Conservation (phyloP, 2,888 invertebrate species). For the Junonia oenone region DNA sequence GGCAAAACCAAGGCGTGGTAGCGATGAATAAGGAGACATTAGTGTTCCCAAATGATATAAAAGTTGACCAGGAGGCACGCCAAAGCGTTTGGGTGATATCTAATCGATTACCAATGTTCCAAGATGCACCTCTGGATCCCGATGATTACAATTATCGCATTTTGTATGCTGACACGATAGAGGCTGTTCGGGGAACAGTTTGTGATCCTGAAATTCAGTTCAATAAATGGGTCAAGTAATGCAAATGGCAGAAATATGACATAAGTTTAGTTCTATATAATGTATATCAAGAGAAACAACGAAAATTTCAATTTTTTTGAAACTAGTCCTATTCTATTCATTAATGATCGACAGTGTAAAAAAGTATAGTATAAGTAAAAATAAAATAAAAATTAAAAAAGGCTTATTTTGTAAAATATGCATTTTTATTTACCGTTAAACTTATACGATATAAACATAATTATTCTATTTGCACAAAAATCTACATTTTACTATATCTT, state of each 20-base stretch:
- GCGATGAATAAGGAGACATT: conserved; percentile 82
- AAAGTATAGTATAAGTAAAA: not conserved
- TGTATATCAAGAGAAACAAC: not conserved
- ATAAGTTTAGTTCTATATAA: not conserved
- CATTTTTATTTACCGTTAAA: too few species aligned
- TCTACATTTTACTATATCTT: too few species aligned
- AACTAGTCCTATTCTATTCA: conserved; percentile 26
- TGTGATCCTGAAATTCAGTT: conserved; percentile 81
- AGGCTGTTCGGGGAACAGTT: conserved; percentile 82
- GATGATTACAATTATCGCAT: conserved; percentile 87
- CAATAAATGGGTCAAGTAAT: not conserved
- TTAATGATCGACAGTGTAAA: conserved; percentile 9
- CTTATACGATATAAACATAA: too few species aligned
- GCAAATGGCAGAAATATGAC: not conserved
- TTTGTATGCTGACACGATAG: conserved; percentile 81
- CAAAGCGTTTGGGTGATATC: conserved; percentile 89
- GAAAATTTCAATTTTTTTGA: conserved; percentile 2
- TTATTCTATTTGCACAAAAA: too few species aligned
- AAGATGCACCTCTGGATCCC: conserved; percentile 82
- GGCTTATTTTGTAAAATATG: not conserved
- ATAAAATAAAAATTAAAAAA: not conserved
- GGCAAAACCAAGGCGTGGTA: conserved; percentile 81
- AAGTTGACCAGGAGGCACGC: conserved; percentile 83
- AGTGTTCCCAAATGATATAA: conserved; percentile 89
- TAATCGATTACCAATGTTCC: conserved; percentile 86